phyloP scores from a whole-genome alignment of 2,797 vertebrate species.

The Myiothlypis chrysogaster region DNA sequence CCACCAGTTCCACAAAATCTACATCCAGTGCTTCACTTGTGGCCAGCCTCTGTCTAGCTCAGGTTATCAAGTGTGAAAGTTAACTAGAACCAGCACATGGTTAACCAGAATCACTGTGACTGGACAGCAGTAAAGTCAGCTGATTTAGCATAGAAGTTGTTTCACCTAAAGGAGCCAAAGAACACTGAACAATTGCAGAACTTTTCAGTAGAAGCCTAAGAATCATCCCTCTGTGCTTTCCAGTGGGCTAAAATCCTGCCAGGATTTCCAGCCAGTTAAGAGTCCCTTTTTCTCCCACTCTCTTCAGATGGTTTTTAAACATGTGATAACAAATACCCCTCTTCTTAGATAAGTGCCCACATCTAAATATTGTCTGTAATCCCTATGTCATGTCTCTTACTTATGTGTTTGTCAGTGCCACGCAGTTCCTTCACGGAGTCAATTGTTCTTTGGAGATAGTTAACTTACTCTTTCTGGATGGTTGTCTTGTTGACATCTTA shows the following conservation, averaged over 20 bases:
- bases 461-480: background rate
- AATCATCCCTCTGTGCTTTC: background rate
- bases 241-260: background rate
- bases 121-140: background rate
- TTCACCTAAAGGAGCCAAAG: background rate
- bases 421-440: accelerated
- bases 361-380: background rate
- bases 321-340: background rate
- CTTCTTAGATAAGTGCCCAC: background rate
- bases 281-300: background rate
- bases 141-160: background rate
- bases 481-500: background rate
- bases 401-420: background rate
- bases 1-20: background rate
- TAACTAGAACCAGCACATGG: background rate
- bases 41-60: background rate
- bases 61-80: background rate
- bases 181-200: background rate
- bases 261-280: background rate
- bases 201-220: background rate
- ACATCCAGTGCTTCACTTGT: background rate
- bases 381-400: background rate
- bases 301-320: background rate
- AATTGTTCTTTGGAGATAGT: background rate
- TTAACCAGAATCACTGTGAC: background rate